Conservation (phyloP, 2,888 invertebrate genomes). For the Latrodectus hesperus region DNA sequence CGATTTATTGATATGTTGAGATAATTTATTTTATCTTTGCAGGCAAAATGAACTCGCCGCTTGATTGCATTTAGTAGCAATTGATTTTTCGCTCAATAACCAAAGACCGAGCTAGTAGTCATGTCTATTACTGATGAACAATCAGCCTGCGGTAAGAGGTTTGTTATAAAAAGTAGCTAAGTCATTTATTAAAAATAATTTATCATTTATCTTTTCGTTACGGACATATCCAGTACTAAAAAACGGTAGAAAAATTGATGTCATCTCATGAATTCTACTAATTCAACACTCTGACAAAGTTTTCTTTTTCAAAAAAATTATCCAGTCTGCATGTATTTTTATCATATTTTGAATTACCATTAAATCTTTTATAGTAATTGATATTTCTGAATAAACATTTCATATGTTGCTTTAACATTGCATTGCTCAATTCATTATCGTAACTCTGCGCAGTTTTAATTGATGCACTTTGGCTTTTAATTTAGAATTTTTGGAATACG, state of each 20-base stretch:
- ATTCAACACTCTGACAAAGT: no score
- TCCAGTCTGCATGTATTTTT: no score
- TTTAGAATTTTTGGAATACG: no score
- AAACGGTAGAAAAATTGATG: background rate
- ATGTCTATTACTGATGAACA: constrained; percentile 19
- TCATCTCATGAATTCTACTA: no score
- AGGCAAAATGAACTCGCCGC: constrained; percentile 61
- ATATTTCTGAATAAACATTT: no score
- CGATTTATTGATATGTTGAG: constrained; percentile 66
- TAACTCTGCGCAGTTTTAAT: no score
- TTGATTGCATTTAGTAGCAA: constrained; percentile 54
- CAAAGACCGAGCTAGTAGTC: constrained; percentile 31
- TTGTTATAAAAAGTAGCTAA: constrained; percentile 46
- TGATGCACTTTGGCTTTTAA: no score
- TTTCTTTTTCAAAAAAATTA: no score
- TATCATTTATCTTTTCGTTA: constrained; percentile 33
- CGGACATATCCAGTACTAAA: constrained; percentile 40
- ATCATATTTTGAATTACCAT: no score
- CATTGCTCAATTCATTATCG: no score
- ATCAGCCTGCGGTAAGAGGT: constrained; percentile 24
- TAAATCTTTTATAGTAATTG: no score
- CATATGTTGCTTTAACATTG: no score
- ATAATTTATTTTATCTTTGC: constrained; percentile 67
- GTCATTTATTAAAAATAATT: constrained; percentile 26
- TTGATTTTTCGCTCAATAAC: constrained; percentile 67